phyloP scores from a whole-genome alignment of 2,888 invertebrate genomes.

The Ditylenchus weischeri region DNA sequence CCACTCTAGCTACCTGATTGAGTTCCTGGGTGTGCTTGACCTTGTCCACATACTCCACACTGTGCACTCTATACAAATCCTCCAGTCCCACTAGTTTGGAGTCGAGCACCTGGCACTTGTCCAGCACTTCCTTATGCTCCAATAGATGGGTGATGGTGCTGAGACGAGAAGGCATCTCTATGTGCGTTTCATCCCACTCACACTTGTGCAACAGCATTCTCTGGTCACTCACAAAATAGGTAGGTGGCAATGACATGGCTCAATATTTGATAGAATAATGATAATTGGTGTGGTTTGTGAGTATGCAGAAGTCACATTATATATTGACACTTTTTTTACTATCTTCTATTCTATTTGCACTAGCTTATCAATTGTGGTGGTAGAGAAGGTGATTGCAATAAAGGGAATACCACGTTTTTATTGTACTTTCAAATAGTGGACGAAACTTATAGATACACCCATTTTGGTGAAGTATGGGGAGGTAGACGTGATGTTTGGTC shows the following conservation, averaged over 20 bases:
- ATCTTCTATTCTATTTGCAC: background rate
- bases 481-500: no score
- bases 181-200: slow-evolving; percentile 50
- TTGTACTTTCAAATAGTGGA: background rate
- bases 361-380: background rate
- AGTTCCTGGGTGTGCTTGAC: slow-evolving; percentile 3
- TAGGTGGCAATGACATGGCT: slow-evolving; percentile 11
- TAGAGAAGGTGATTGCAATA: background rate
- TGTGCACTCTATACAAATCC: slow-evolving; percentile 19
- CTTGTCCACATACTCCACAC: slow-evolving; percentile 5
- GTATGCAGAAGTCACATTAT: no score
- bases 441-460: no score
- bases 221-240: slow-evolving; percentile 26
- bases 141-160: slow-evolving; percentile 21
- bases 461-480: no score
- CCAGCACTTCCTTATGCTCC: slow-evolving; percentile 1
- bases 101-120: slow-evolving; percentile 16
- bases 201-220: slow-evolving; percentile 28
- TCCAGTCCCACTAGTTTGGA: slow-evolving; percentile 12
- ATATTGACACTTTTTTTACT: background rate
- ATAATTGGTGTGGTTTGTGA: no score
- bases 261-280: background rate
- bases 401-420: background rate
- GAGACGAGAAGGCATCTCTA: slow-evolving; percentile 49
- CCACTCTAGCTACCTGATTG: background rate